These are phyloP conservation scores for Oreochromis aureus DNA, from an alignment of 2,113 vertebrate genomes.

Conservation along the genomic window DNA sequence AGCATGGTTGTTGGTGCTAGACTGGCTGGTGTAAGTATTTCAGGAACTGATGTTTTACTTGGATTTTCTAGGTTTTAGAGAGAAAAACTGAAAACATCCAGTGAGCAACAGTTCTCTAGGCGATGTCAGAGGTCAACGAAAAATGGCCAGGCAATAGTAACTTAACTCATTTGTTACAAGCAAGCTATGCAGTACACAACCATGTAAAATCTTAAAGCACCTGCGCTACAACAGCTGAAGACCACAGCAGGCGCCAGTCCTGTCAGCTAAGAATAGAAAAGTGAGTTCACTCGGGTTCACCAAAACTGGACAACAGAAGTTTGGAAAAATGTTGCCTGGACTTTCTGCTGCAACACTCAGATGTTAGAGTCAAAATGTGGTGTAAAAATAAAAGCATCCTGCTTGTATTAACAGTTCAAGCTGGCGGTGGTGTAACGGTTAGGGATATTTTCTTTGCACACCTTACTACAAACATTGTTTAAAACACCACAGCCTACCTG, in stretches of 20 bases:
- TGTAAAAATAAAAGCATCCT: background rate
- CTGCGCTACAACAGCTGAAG: background rate
- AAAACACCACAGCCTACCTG: background rate
- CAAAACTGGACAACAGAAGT: background rate
- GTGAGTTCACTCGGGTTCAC: background rate
- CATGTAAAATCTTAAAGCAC: background rate
- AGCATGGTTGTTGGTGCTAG: background rate
- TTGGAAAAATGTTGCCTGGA: background rate
- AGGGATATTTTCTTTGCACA: background rate
- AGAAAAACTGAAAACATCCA: background rate
- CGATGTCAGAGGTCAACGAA: background rate
- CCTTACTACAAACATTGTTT: background rate
- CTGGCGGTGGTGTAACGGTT: background rate
- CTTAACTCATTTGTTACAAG: background rate
- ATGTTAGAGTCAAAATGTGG: background rate
- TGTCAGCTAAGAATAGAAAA: background rate
- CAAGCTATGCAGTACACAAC: background rate
- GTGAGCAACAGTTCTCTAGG: background rate
- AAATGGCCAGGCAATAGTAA: background rate
- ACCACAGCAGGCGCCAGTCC: background rate
- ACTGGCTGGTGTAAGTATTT: background rate
- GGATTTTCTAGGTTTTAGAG: background rate
- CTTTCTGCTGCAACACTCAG: background rate
- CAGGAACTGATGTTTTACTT: background rate
- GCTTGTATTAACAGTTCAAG: background rate